These are phyloP conservation scores for Brachyptera putata DNA, from an alignment of 2,888 invertebrate genomes.

Conservation along the genomic window DNA sequence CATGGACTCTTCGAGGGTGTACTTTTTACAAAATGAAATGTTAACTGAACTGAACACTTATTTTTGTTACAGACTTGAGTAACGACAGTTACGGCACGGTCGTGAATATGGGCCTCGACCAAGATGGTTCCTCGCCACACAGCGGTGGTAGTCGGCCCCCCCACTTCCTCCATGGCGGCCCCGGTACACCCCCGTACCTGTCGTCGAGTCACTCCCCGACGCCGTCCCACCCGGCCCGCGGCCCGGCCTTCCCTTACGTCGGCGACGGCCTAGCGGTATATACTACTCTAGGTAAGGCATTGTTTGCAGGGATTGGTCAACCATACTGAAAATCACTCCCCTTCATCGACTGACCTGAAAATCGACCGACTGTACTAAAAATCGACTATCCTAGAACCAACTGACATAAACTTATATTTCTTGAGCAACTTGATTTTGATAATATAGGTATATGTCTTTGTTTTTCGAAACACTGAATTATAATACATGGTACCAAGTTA, in stretches of 20 bases:
- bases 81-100: slow-evolving; percentile 87
- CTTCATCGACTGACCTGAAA: too few species aligned
- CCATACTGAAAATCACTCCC: too few species aligned
- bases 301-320: neutral
- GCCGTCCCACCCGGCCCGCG: slow-evolving; percentile 34
- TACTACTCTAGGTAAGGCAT: slow-evolving; percentile 67
- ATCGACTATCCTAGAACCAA: too few species aligned
- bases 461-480: too few species aligned
- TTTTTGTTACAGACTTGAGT: slow-evolving; percentile 59
- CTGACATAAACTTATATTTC: too few species aligned
- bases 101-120: slow-evolving; percentile 75
- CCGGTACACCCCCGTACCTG: slow-evolving; percentile 73
- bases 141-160: slow-evolving; percentile 54
- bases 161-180: slow-evolving; percentile 58
- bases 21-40: too few species aligned
- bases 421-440: too few species aligned
- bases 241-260: slow-evolving; percentile 69
- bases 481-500: too few species aligned
- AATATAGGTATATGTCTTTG: too few species aligned
- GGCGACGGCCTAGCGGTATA: slow-evolving; percentile 77
- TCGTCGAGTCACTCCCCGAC: slow-evolving; percentile 56
- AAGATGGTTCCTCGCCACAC: slow-evolving; percentile 66
- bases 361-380: too few species aligned
- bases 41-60: too few species aligned
- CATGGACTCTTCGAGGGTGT: too few species aligned